Percentiles rank a stretch among this genome's conserved stretches.
Conservation (phyloP, 2,797 vertebrate species). For the Arrhamphus sclerolepis region DNA sequence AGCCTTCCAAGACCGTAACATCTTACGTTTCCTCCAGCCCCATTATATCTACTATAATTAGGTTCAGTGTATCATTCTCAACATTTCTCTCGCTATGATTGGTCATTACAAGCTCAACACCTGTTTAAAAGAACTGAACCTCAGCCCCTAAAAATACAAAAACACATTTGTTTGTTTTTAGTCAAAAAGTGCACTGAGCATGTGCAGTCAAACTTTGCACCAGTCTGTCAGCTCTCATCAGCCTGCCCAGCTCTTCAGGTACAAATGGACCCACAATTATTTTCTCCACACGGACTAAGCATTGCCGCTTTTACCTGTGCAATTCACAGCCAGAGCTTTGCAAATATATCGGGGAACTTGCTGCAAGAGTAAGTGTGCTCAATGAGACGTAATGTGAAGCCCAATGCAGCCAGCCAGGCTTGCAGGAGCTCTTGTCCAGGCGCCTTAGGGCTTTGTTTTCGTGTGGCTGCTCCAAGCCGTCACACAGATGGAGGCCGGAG, state of each 20-base stretch:
- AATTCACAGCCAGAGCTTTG: slow-evolving; percentile 39
- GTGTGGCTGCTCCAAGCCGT: slow-evolving; percentile 72
- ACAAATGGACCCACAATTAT: slow-evolving; percentile 47
- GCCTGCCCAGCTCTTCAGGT: slow-evolving; percentile 42
- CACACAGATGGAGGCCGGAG: slow-evolving; percentile 72
- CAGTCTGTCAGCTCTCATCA: slow-evolving; percentile 37
- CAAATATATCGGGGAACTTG: slow-evolving; percentile 49
- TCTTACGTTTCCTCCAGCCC: slow-evolving; percentile 65
- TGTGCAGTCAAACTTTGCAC: slow-evolving; percentile 41
- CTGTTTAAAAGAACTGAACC: slow-evolving; percentile 66
- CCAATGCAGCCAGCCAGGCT: slow-evolving; percentile 66
- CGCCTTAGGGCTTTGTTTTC: slow-evolving; percentile 74
- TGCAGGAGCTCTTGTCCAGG: slow-evolving; percentile 70
- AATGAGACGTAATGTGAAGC: slow-evolving; percentile 66
- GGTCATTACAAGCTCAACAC: slow-evolving; percentile 71
- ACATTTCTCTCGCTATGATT: slow-evolving; percentile 65
- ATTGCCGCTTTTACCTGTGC: slow-evolving; percentile 44
- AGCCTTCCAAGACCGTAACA: slow-evolving; percentile 59
- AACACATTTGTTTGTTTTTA: slow-evolving; percentile 38
- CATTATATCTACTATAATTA: slow-evolving; percentile 75
- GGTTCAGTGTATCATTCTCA: slow-evolving; percentile 72
- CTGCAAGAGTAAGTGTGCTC: slow-evolving; percentile 55
- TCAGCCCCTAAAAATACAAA: slow-evolving; percentile 32
- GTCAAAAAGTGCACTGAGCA: slow-evolving; percentile 44
- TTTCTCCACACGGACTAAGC: slow-evolving; percentile 24